Conservation (phyloP, 2,113 vertebrate species). For the Nannospalax galili region DNA sequence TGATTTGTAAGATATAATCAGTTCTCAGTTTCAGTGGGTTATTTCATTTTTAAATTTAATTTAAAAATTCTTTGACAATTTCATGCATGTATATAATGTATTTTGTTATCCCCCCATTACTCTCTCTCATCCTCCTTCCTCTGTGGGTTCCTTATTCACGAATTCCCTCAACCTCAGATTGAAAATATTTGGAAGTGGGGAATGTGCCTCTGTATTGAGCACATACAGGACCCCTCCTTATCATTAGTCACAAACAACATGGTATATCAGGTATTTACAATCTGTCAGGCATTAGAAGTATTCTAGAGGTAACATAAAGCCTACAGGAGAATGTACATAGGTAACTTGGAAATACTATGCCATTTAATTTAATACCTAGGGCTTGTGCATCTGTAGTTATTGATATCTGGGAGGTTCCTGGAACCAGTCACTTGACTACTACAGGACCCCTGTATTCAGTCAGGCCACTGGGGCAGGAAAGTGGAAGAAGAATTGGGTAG, state of each 20-base stretch:
- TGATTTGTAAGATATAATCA: background rate
- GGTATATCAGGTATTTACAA: background rate
- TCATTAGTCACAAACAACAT: background rate
- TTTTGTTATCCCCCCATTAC: too few relatives aligned
- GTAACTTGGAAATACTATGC: background rate
- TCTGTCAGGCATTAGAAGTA: background rate
- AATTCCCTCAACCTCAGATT: background rate
- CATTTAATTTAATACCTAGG: background rate
- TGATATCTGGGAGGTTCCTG: background rate
- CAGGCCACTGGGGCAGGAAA: background rate
- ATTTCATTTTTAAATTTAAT: background rate
- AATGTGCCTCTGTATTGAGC: background rate
- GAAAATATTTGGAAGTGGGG: background rate
- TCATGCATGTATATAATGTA: too few relatives aligned
- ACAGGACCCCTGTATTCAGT: too few relatives aligned
- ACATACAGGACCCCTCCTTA: background rate
- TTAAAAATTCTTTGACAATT: background rate
- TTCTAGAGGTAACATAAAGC: background rate
- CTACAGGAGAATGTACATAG: background rate
- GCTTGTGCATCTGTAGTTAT: background rate
- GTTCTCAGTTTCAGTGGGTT: background rate
- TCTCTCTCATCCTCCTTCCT: background rate
- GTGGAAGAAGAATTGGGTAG: background rate
- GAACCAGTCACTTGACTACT: too few relatives aligned
- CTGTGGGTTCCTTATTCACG: background rate